Evolutionary conservation across 1,140 invertebrate genomes (phyloP).

Genomic region (Nasonia longicornis): DNA sequence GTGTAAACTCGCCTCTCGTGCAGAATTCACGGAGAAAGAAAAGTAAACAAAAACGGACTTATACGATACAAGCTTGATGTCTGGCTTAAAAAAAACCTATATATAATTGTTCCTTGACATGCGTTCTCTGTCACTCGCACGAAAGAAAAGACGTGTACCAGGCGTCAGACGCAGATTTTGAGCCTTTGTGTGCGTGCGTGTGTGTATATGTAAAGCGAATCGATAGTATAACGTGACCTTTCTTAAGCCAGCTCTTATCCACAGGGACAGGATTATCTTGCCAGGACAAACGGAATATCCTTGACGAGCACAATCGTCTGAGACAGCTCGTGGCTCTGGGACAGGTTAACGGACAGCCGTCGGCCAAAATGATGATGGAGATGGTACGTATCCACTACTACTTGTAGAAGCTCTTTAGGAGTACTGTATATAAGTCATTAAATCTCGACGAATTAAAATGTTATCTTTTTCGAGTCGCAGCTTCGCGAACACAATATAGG

Average conservation of each 20-base stretch:
- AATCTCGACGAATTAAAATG: no score
- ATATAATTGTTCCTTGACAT: no score
- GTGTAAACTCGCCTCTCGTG: no score
- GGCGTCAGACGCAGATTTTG: background rate
- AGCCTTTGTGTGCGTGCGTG: background rate
- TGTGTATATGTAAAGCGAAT: background rate
- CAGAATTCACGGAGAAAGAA: no score
- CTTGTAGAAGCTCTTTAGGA: no score
- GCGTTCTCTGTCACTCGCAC: background rate
- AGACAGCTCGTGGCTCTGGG: constrained; percentile 84
- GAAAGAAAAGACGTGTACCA: background rate
- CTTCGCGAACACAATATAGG: no score
- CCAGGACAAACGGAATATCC: constrained; percentile 79
- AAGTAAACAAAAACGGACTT: no score
- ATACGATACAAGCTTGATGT: no score
- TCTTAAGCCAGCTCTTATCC: constrained; percentile 50
- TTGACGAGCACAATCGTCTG: constrained; percentile 83
- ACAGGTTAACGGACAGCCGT: constrained; percentile 80
- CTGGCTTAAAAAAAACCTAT: no score
- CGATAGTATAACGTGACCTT: background rate
- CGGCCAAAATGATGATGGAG: constrained; percentile 85
- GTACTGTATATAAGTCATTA: no score
- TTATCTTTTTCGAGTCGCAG: no score
- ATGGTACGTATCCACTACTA: constrained; percentile 72
- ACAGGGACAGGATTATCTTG: constrained; percentile 76